Evolutionary conservation across 2,888 invertebrate genomes (phyloP).

Genomic region (Euplexia lucipara): DNA sequence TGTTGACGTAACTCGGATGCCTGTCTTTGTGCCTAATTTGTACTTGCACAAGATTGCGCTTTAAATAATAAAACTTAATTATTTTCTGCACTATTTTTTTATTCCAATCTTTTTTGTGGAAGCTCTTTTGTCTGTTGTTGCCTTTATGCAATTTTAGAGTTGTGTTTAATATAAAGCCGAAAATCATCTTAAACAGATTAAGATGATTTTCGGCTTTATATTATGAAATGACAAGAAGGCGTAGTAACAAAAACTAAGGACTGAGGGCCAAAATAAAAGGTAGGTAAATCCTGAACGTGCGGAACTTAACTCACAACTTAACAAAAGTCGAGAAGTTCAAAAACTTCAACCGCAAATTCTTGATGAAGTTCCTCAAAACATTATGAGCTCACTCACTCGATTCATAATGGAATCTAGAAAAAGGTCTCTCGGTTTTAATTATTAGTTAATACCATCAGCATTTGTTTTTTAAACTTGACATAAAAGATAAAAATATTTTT

Average conservation of each 20-base stretch:
- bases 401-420: no score
- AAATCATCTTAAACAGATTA: no score
- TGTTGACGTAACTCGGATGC: slow-evolving; percentile 67
- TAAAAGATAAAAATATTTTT: no score
- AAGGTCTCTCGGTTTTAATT: no score
- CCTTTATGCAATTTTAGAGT: background rate
- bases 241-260: slow-evolving; percentile 11
- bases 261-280: background rate
- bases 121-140: background rate
- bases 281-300: background rate
- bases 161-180: background rate
- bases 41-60: slow-evolving; percentile 64
- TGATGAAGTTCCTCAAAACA: no score
- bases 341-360: no score
- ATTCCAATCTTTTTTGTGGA: background rate
- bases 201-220: background rate
- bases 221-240: background rate
- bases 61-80: slow-evolving; percentile 65
- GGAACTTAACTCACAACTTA: no score
- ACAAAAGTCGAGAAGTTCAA: no score
- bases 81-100: slow-evolving; percentile 33
- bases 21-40: slow-evolving; percentile 71
- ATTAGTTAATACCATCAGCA: no score
- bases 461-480: no score
- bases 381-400: no score